These are phyloP conservation scores for Taeniopygia guttata DNA, from an alignment of 2,797 vertebrate genomes.

Conservation along the genomic window DNA sequence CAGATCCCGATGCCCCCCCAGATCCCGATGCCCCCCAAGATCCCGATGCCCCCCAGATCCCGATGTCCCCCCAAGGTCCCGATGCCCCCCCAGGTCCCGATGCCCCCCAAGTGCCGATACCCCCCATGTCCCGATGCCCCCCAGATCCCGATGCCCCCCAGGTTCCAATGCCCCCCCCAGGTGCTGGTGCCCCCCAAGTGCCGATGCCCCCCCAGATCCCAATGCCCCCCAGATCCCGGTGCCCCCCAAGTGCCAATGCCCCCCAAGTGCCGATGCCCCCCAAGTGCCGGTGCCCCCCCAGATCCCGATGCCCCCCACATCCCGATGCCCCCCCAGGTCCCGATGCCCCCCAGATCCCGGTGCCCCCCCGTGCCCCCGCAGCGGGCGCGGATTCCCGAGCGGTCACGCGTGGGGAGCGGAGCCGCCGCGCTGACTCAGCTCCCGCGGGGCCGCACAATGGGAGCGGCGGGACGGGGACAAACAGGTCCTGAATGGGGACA, in stretches of 20 bases:
- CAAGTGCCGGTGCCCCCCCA: no score
- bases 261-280: neutral
- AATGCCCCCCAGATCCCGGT: no score
- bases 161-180: no score
- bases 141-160: no score
- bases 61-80: no score
- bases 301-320: neutral
- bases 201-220: neutral
- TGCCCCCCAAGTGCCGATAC: no score
- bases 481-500: neutral
- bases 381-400: neutral
- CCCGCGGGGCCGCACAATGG: conserved; percentile 5
- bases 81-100: no score
- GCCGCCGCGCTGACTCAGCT: neutral
- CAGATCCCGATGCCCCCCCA: no score
- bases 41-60: no score
- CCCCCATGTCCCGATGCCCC: no score
- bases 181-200: neutral
- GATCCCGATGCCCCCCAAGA: no score
- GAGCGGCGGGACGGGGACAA: neutral
- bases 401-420: neutral
- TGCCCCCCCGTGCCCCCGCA: neutral
- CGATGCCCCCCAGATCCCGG: no score
- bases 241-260: neutral
- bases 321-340: neutral